Percentiles rank a stretch among this genome's conserved stretches.
These are phyloP conservation scores for Nudaria mundana DNA, from an alignment of 2,888 invertebrate species.

Conservation along the genomic window DNA sequence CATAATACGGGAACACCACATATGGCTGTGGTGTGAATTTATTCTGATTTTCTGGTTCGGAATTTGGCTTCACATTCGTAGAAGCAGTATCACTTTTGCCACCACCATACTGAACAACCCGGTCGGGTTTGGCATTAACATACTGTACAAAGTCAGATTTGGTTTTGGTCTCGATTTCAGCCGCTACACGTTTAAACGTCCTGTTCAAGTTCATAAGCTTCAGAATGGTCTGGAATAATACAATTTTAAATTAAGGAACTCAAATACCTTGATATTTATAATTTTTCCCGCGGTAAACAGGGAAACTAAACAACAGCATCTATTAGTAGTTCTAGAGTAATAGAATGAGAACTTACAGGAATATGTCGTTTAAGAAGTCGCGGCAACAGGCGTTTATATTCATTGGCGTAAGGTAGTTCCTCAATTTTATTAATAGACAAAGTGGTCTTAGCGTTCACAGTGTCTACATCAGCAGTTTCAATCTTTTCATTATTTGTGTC, in stretches of 20 bases:
- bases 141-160: not conserved
- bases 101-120: too few relatives aligned
- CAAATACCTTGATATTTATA: too few relatives aligned
- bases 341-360: slow-evolving; percentile 38
- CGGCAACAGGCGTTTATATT: slow-evolving; percentile 30
- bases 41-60: not conserved
- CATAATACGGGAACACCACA: slow-evolving; percentile 32
- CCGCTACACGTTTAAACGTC: slow-evolving; percentile 16
- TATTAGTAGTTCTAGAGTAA: not conserved
- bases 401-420: not conserved
- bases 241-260: too few relatives aligned
- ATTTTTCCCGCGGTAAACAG: too few relatives aligned
- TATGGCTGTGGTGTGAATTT: slow-evolving; percentile 3
- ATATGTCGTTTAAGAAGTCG: slow-evolving; percentile 40
- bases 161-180: slow-evolving; percentile 10
- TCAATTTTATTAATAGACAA: not conserved
- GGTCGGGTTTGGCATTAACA: not conserved
- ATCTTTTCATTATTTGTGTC: not conserved
- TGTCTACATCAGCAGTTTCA: not conserved
- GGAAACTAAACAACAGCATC: too few relatives aligned
- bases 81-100: not conserved
- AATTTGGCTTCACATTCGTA: not conserved
- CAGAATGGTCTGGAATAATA: slow-evolving; percentile 22
- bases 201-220: slow-evolving; percentile 27
- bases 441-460: not conserved